Evolutionary conservation across 1,140 invertebrate species (phyloP), one percentile per base, ranked within the genome.

Genomic region (Cepaea nemoralis): DNA sequence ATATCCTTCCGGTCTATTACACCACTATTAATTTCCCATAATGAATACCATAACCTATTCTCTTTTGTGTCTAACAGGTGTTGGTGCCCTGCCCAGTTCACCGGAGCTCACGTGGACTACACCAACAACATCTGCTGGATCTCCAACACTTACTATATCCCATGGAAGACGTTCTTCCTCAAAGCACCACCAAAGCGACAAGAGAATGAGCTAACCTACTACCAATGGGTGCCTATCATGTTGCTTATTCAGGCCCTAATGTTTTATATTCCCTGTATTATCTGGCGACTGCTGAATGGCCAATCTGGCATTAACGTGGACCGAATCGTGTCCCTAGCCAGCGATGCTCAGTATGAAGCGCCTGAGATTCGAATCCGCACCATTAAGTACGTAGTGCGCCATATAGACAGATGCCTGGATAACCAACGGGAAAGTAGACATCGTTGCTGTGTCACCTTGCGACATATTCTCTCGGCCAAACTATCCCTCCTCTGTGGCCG

Each of bases 151-250:
- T 93, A 92, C 83, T 93, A 91, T 85, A 89, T 92, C 63, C 86
- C 87, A n/a, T 86, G 89, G 80, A 83, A 89, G 48, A 85, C 88
- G 42, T 67, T 82, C n/a, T 86, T 91, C 14, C 85, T 85, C 27
- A 55, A 85, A 27, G 85, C 89, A 79, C 84, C 87, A 37, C 74
- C 84, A 55, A 83, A 87, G 31, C 81, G 86, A 6, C 82, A 85
- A 70, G 87, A 89, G 39, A 88, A 87, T 59, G 87, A 91, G 80
- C 84, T 91, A 67, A 89, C 89, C 77, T 94, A 94, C 84, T 93
- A 93, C 85, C 93, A 93, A 85, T 93, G 93, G 93, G 92, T 93
- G 10, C 93, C 93, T 8, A 91, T 93, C 40, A 93, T 93, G 81
- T 85, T 93, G 22, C 84, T 93, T 37, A 88, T 93, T 3, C 92